Percentiles rank a stretch among this genome's conserved stretches.
Evolutionary conservation across 2,113 vertebrate species (phyloP).

Genomic region (Vombatus ursinus): DNA sequence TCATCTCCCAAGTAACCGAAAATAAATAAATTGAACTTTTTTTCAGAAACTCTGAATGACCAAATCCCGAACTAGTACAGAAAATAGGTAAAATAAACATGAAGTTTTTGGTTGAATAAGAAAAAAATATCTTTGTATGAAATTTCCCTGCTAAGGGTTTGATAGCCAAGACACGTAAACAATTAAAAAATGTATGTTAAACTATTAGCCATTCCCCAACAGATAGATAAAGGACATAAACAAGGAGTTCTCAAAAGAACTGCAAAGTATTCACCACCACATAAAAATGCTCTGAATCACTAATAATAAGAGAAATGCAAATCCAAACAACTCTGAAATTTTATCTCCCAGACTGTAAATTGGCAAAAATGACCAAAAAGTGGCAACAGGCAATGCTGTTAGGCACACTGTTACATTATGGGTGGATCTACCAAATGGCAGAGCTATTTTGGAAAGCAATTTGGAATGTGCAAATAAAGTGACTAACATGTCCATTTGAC

Average conservation of each 20-base stretch:
- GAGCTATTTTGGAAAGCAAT: not conserved
- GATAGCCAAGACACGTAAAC: not conserved
- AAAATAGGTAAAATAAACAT: too few species aligned
- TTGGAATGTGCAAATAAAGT: not conserved
- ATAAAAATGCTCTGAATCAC: not conserved
- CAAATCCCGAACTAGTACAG: too few species aligned
- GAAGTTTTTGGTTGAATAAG: too few species aligned
- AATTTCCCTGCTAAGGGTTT: not conserved
- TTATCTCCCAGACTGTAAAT: not conserved
- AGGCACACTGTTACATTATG: not conserved
- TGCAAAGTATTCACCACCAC: not conserved
- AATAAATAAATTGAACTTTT: too few species aligned
- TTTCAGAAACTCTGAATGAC: too few species aligned
- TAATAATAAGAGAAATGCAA: not conserved
- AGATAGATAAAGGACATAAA: not conserved
- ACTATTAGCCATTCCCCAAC: not conserved
- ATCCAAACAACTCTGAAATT: not conserved
- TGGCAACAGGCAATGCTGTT: not conserved
- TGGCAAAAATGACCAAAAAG: not conserved
- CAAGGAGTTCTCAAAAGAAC: not conserved
- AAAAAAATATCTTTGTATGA: not conserved
- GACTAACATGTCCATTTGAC: not conserved
- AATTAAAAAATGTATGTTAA: not conserved
- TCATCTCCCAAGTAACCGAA: too few species aligned
- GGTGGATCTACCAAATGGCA: not conserved